A percentile compares a stretch with the other conserved stretches of the same genome.
phyloP scores from a whole-genome alignment of 2,888 invertebrate species.

The Nyleta sp. region DNA sequence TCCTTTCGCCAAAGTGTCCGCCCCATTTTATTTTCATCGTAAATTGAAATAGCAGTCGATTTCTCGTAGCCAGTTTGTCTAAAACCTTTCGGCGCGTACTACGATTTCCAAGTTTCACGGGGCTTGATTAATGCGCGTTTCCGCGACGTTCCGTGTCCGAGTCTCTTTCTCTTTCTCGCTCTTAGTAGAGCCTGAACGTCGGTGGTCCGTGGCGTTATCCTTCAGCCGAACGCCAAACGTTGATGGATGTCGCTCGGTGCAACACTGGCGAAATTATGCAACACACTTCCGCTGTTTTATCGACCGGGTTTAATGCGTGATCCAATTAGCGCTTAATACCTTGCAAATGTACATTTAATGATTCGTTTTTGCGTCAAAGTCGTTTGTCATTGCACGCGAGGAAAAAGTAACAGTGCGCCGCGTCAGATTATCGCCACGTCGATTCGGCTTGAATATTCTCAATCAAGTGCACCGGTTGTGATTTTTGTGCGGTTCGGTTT shows the following conservation, averaged over 20 bases:
- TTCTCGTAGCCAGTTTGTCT: conserved; percentile 59
- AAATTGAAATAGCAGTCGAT: conserved; percentile 59
- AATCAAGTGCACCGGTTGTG: no score
- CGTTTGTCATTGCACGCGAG: conserved; percentile 29
- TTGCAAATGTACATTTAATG: conserved; percentile 38
- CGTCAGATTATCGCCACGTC: conserved; percentile 6
- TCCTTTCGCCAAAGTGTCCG: conserved; percentile 49
- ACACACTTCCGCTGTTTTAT: conserved; percentile 43
- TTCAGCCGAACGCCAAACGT: conserved; percentile 62
- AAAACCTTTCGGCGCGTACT: conserved; percentile 30
- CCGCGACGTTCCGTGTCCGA: conserved; percentile 33
- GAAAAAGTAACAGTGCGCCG: neutral
- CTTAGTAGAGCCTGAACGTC: conserved; percentile 5
- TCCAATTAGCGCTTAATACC: conserved; percentile 44
- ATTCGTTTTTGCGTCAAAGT: conserved; percentile 32
- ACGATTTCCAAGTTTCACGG: conserved; percentile 54
- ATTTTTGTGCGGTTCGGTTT: no score
- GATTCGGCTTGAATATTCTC: no score
- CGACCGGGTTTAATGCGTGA: conserved; percentile 38
- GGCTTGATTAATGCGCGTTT: conserved; percentile 60
- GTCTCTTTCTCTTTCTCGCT: conserved; percentile 49
- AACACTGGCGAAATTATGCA: conserved; percentile 35
- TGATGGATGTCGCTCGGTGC: conserved; percentile 69
- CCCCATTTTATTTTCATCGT: conserved; percentile 58
- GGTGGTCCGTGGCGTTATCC: conserved; percentile 74